phyloP scores from a whole-genome alignment of 2,797 vertebrate species.

The Chiroxiphia lanceolata region DNA sequence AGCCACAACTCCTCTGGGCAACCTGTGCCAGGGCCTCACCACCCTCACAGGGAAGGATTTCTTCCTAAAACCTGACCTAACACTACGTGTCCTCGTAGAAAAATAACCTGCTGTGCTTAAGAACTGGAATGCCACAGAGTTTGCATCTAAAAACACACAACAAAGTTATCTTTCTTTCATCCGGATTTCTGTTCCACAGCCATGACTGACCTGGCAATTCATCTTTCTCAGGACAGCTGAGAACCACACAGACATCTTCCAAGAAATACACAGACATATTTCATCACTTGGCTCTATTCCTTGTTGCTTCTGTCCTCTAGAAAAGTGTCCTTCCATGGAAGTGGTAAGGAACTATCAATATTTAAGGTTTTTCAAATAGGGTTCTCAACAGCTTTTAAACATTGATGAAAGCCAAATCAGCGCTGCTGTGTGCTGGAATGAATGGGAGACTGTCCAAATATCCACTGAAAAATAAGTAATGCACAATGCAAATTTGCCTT shows the following conservation, averaged over 20 bases:
- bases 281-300: background rate
- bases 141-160: background rate
- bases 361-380: background rate
- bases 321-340: background rate
- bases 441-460: background rate
- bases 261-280: background rate
- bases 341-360: background rate
- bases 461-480: background rate
- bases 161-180: background rate
- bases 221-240: background rate
- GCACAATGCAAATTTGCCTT: background rate
- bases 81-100: too few relatives aligned
- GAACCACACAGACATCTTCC: background rate
- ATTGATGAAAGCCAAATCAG: background rate
- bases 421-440: background rate
- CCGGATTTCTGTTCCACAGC: background rate
- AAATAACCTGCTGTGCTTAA: background rate
- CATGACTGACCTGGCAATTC: rapidly evolving
- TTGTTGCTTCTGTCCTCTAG: background rate
- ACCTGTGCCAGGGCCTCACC: background rate
- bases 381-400: background rate
- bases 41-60: background rate
- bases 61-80: background rate
- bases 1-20: background rate
- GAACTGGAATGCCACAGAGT: background rate